These are phyloP conservation scores for Nymphalis polychloros DNA, from an alignment of 2,888 invertebrate genomes.

Conservation along the genomic window DNA sequence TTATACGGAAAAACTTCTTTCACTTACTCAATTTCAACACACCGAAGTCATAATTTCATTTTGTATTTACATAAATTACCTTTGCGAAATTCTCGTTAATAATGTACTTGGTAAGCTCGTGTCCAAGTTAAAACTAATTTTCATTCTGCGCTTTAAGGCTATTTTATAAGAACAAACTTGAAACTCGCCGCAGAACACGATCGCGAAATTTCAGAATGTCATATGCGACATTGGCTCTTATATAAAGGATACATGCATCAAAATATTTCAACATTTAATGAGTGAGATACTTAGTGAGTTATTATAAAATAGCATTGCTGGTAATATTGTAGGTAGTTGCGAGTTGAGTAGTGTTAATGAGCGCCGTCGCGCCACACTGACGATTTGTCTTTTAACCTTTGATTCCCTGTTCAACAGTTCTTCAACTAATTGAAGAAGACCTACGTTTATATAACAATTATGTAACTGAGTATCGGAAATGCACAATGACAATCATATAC, in stretches of 20 bases:
- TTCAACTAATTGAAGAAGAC: background rate
- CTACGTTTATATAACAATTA: no score
- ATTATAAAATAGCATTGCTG: background rate
- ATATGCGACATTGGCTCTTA: no score
- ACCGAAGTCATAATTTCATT: background rate
- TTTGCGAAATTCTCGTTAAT: background rate
- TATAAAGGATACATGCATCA: no score
- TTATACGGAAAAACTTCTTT: background rate
- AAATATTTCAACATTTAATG: no score
- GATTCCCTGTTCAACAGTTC: conserved; percentile 1
- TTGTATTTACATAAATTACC: conserved; percentile 1
- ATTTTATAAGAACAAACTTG: no score
- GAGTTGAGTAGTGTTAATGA: background rate
- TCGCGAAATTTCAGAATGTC: no score
- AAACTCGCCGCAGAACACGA: no score
- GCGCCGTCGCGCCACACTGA: background rate
- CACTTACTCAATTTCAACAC: background rate
- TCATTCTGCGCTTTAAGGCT: background rate
- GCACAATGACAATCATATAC: background rate
- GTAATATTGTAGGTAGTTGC: background rate
- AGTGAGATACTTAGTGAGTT: background rate
- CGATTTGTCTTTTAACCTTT: conserved; percentile 5
- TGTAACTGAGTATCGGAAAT: background rate
- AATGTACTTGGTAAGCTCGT: background rate
- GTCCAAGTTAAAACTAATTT: background rate